phyloP scores from a whole-genome alignment of 2,888 invertebrate genomes.

The Marronus borbonicus region DNA sequence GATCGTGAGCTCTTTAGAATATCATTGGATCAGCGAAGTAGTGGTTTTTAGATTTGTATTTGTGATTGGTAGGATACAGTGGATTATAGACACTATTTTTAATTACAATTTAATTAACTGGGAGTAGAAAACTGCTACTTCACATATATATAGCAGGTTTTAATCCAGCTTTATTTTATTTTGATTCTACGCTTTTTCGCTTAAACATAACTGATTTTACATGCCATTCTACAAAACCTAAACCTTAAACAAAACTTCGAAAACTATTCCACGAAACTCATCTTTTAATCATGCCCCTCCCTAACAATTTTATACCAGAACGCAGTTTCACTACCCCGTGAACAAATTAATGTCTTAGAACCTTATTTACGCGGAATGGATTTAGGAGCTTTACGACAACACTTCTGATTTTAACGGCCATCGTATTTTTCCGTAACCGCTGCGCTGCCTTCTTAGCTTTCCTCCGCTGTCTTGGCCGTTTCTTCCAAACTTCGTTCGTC shows the following conservation, averaged over 20 bases:
- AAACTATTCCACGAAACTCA: not conserved
- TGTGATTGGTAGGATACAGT: too few species aligned
- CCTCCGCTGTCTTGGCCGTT: not conserved
- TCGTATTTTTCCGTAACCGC: slow-evolving; percentile 44
- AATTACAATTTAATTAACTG: too few species aligned
- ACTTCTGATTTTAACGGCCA: slow-evolving; percentile 45
- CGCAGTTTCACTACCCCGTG: not conserved
- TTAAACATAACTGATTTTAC: too few species aligned
- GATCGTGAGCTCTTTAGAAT: too few species aligned
- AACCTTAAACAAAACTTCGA: not conserved
- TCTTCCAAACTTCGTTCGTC: not conserved
- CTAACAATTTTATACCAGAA: not conserved
- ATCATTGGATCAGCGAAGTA: too few species aligned
- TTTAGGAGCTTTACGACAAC: slow-evolving; percentile 44
- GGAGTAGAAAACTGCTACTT: too few species aligned
- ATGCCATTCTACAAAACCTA: not conserved
- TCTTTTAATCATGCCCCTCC: not conserved
- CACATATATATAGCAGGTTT: too few species aligned
- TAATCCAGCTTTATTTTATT: too few species aligned
- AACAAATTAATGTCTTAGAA: slow-evolving; percentile 35
- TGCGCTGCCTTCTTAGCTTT: not conserved
- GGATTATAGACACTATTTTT: too few species aligned
- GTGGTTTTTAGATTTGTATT: too few species aligned
- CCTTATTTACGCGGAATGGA: slow-evolving; percentile 37
- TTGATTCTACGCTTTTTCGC: too few species aligned